Base-by-base conservation (phyloP, 2,113 vertebrate species). In the Morone chrysops region DNA sequence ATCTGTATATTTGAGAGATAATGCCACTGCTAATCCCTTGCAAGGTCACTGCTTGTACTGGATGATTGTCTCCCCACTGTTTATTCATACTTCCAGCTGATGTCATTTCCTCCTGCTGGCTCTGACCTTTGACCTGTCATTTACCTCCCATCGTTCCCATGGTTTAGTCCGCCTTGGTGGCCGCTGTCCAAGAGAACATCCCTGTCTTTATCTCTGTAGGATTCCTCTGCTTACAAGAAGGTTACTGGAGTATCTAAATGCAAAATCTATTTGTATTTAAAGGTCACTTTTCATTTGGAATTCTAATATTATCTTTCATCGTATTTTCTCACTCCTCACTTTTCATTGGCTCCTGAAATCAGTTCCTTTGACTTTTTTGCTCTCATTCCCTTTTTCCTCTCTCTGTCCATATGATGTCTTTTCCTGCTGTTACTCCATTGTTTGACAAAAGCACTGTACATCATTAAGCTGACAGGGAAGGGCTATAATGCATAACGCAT, bases 51-150 rank as follows among this genome's bases (percentile, higher is more conserved):
- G 67, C 89, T 93, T 92, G 92, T 93, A 91, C 91, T 83, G 82
- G 84, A 85, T 89, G 89, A 92, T 93, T 93, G 91, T 92, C 78
- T 83, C 92, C 92, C 93, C 92, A 92, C 92, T 92, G 93, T 93
- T 94, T 94, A 94, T 94, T 94, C 93, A 93, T 92, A 92, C 87
- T 86, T 92, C 93, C 92, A 81, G 90, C 93, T 82, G 91, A 94
- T 94, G 92, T 92, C 91, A 93, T 93, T 94, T 94, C 92, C 92
- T 92, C 90, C 90, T 80, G 90, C 92, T 86, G 86, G 54, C 76
- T 77, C 51, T 70, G 61, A 90, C 90, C 82, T 85, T 78, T 93
- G 93, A 94, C 93, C 93, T 90, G 89, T 94, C 92, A 93, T 93
- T 93, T 93, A 91, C 93, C 92, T 78, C 92, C 92, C 25, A 80